Evolutionary conservation across 2,113 vertebrate genomes (phyloP).

Genomic region (Rhynchomys soricoides): DNA sequence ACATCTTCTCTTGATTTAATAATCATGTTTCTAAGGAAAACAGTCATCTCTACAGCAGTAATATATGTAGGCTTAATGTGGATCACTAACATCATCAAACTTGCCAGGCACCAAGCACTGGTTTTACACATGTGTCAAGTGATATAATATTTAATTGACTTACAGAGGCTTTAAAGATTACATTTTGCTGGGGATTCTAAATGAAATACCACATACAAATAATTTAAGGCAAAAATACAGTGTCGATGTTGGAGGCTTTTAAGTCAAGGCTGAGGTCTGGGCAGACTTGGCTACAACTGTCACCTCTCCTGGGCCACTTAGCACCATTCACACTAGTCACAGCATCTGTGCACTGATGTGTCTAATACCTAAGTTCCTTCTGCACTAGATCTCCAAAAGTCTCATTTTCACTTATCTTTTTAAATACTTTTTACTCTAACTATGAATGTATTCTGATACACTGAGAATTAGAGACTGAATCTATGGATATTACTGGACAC

Average conservation of each 20-base stretch:
- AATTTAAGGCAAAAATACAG: not conserved
- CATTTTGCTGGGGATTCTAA: not conserved
- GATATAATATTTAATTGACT: not conserved
- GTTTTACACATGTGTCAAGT: not conserved
- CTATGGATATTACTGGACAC: not conserved
- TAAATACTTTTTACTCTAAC: not conserved
- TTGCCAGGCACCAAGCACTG: not conserved
- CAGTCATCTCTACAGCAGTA: not conserved
- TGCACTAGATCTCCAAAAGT: not conserved
- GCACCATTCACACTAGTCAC: not conserved
- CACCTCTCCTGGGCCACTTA: too few species aligned
- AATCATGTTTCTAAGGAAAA: not conserved
- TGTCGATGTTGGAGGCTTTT: not conserved
- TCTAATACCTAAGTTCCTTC: not conserved
- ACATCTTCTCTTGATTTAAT: not conserved
- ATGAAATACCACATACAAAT: not conserved
- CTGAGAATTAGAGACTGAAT: not conserved
- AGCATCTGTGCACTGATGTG: not conserved
- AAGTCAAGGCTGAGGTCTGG: too few species aligned
- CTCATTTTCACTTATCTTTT: not conserved
- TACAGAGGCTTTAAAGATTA: not conserved
- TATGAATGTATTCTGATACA: not conserved
- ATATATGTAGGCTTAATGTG: not conserved
- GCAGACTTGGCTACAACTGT: not conserved
- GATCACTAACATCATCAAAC: slow-evolving; percentile 21